Evolutionary conservation across 2,888 invertebrate species (phyloP), one percentile per base, ranked within the genome.

Genomic region (Priocnemis perturbator): DNA sequence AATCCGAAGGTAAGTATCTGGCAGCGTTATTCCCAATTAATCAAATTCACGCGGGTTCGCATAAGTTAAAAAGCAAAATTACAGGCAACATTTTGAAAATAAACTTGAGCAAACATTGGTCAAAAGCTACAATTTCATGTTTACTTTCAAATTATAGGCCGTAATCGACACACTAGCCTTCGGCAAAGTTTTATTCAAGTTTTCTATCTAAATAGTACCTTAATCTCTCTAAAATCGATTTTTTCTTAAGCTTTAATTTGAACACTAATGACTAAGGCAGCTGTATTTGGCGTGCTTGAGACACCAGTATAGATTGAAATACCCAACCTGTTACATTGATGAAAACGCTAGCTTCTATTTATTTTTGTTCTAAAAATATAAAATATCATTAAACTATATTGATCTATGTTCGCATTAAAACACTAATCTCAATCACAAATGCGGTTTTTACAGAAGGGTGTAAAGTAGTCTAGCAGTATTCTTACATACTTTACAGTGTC

Each of bases 1-100:
- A 75, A 60, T 75, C 70, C 7, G 50, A 77, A 80, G 83, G 82
- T 82, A 83, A 82, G 82, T 82, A 75, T 69, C 48, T 17, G 67
- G 70, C 78, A 71, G 44, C 30, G 58, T 67, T 77, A 66, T 79
- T 20, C 50, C 4, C 2, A 78, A 71, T 14, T 0, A 61, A 59
- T 57, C 14, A 52, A 61, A 69, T 45, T 52, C 45, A 48, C 15
- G 45, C 53, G 53, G 1, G 14, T 19, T 15, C 55, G 19, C 44
- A 4, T 9, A 55, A 45, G 45, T 45, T 44, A 21, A 45, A 21
- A 19, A 53, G 76, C 72, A 78, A 78, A 81, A 76, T 76, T 76
- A 72, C 69, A 74, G 71, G 58, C 67, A 72, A 69, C 73, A 78
- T 76, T 76, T 72, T 73, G 48, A 69, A 71, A 73, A 66, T 62